These are phyloP conservation scores for Zhengitettix transpicula DNA, from an alignment of 2,888 invertebrate species.

Conservation along the genomic window DNA sequence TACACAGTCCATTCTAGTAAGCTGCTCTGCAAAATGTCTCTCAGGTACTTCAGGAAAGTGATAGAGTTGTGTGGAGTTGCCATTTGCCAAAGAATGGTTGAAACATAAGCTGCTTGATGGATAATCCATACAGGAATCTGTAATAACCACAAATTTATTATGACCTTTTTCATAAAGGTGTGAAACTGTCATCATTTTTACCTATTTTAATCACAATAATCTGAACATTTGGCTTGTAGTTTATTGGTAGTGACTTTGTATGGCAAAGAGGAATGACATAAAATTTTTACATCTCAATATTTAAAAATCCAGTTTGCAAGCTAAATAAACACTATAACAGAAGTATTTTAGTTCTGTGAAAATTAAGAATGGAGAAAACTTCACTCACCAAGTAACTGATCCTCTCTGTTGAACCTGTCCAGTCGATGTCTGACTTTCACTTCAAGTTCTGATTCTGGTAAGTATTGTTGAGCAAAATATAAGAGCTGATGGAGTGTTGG, in stretches of 20 bases:
- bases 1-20: conserved; percentile 91
- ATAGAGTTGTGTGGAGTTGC: conserved; percentile 40
- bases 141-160: conserved; percentile 10
- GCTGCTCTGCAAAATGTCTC: conserved; percentile 89
- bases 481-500: conserved; percentile 65
- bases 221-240: no score
- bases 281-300: no score
- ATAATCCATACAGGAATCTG: conserved; percentile 27
- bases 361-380: no score
- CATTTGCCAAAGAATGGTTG: conserved; percentile 4
- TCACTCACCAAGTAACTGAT: conserved; percentile 20
- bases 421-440: conserved; percentile 57
- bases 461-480: conserved; percentile 65
- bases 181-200: no score
- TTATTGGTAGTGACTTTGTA: no score
- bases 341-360: no score
- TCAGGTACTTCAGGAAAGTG: conserved; percentile 72
- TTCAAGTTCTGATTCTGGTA: conserved; percentile 74
- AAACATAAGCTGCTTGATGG: conserved; percentile 14
- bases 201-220: no score
- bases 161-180: no score
- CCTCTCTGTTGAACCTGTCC: conserved; percentile 50
- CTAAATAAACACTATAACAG: no score
- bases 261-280: no score
- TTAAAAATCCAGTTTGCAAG: no score